Evolutionary conservation across 2,797 vertebrate genomes (phyloP).

Genomic region (Hoplostethus mediterraneus): DNA sequence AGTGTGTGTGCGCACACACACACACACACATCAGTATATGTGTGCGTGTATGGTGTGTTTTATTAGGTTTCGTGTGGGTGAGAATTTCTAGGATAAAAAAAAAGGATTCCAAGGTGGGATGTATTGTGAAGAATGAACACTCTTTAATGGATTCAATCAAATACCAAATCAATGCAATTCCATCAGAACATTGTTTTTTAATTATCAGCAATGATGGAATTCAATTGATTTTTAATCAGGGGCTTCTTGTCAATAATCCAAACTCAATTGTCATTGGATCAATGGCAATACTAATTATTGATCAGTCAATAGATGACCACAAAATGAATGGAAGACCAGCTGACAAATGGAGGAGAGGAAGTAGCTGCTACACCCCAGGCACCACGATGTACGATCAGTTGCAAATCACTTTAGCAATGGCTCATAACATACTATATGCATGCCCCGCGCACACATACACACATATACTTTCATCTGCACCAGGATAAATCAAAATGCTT

Average conservation of each 20-base stretch:
- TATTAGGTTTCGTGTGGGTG: neutral
- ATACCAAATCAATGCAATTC: slow-evolving; percentile 26
- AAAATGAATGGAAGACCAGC: neutral
- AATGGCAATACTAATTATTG: slow-evolving; percentile 12
- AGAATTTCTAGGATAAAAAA: neutral
- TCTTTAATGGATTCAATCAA: slow-evolving; percentile 19
- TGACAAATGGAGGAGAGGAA: neutral
- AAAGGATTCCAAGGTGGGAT: neutral
- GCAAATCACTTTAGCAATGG: neutral
- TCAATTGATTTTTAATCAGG: slow-evolving; percentile 30
- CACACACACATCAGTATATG: neutral
- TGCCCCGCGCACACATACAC: neutral
- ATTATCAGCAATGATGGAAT: slow-evolving; percentile 3
- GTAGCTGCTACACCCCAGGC: neutral
- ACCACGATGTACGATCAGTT: neutral
- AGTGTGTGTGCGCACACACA: neutral
- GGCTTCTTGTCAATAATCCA: slow-evolving; percentile 17
- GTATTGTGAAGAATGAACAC: neutral
- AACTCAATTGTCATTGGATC: neutral
- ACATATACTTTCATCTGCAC: no score
- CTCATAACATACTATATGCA: neutral
- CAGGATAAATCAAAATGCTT: no score
- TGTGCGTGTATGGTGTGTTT: neutral
- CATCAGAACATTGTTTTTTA: slow-evolving; percentile 17
- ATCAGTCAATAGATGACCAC: neutral